Evolutionary conservation across 2,888 invertebrate genomes (phyloP).

Genomic region (Panzeria rudis): DNA sequence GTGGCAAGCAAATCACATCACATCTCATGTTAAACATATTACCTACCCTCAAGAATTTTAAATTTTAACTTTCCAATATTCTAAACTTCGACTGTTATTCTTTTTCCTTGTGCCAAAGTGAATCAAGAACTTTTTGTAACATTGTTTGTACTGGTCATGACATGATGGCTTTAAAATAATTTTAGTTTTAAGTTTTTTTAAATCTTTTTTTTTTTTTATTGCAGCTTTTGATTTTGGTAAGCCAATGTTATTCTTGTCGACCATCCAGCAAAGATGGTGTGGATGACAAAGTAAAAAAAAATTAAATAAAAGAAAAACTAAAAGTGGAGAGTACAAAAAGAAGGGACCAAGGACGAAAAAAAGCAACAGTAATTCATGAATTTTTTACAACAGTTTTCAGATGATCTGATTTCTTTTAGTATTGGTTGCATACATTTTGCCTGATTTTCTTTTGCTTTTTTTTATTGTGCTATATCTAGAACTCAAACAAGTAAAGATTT

Average conservation of each 20-base stretch:
- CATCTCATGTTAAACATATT: no score
- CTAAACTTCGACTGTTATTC: background rate
- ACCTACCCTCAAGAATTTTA: no score
- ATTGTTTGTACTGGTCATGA: conserved; percentile 64
- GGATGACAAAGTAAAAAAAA: background rate
- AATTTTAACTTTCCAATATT: background rate
- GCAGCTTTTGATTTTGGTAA: conserved; percentile 49
- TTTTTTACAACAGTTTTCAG: conserved; percentile 26
- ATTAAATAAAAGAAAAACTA: background rate
- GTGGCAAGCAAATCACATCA: no score
- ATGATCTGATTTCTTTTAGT: conserved; percentile 55
- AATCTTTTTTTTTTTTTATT: conserved; percentile 30
- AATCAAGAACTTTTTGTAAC: conserved; percentile 35
- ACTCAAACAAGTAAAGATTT: conserved; percentile 37
- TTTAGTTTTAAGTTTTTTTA: conserved; percentile 49
- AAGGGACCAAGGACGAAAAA: conserved; percentile 8
- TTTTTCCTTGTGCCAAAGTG: background rate
- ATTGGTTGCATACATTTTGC: conserved; percentile 17
- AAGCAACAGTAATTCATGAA: conserved; percentile 51
- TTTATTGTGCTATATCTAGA: background rate
- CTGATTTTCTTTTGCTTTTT: background rate
- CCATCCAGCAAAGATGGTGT: conserved; percentile 16
- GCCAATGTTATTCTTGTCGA: conserved; percentile 61
- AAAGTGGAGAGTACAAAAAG: background rate
- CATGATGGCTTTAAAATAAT: conserved; percentile 69